Conservation (phyloP, 1,140 invertebrate species). For the Drosophila kikkawai region DNA sequence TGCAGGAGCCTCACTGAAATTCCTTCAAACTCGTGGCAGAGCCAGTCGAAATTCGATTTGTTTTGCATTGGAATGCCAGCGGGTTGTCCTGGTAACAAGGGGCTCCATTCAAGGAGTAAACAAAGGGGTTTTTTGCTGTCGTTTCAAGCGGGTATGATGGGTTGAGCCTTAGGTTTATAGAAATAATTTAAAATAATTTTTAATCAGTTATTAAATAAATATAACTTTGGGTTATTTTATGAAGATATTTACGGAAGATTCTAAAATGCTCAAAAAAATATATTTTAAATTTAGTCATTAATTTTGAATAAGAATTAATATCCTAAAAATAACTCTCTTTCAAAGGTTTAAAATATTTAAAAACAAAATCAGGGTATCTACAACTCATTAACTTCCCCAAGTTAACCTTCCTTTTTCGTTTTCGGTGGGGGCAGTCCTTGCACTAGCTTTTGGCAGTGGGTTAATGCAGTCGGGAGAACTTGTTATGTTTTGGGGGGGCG, state of each 20-base stretch:
- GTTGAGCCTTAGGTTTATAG: neutral
- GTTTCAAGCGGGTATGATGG: neutral
- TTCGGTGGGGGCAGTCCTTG: conserved; percentile 64
- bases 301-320: neutral
- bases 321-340: no score
- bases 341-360: neutral
- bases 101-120: conserved; percentile 43
- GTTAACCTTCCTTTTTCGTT: conserved; percentile 41
- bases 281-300: no score
- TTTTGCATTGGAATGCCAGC: conserved; percentile 69
- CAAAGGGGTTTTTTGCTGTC: conserved; percentile 20
- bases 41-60: conserved; percentile 46
- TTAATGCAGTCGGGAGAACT: conserved; percentile 63
- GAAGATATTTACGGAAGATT: neutral
- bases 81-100: conserved; percentile 48
- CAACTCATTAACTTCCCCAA: neutral
- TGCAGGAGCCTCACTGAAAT: conserved; percentile 51
- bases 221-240: neutral
- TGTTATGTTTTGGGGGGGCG: conserved; percentile 22
- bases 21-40: conserved; percentile 37
- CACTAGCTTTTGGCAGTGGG: conserved; percentile 73
- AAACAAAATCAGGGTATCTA: neutral
- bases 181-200: neutral
- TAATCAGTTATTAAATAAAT: neutral
- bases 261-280: no score